Evolutionary conservation across 2,888 invertebrate species (phyloP).

Genomic region (Thumatha senex): DNA sequence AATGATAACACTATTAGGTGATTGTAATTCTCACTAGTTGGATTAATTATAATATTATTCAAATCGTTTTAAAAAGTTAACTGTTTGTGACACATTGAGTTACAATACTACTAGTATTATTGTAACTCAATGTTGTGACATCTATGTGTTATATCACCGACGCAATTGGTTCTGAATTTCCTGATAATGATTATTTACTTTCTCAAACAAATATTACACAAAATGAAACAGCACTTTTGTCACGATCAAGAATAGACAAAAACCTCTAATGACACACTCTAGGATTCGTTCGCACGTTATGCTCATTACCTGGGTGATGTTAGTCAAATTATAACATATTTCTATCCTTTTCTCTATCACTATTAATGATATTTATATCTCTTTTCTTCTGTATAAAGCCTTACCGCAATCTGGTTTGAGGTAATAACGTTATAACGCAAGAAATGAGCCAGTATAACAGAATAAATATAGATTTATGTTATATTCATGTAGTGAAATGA

Average conservation of each 20-base stretch:
- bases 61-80: too few relatives aligned
- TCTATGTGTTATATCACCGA: too few relatives aligned
- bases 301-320: constrained; percentile 71
- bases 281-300: constrained; percentile 73
- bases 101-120: too few relatives aligned
- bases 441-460: constrained; percentile 23
- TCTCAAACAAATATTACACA: background rate
- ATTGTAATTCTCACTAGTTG: too few relatives aligned
- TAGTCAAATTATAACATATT: constrained; percentile 44
- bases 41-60: too few relatives aligned
- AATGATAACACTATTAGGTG: too few relatives aligned
- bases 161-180: background rate
- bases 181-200: background rate
- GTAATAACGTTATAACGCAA: constrained; percentile 48
- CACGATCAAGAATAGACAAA: constrained; percentile 60
- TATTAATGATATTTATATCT: constrained; percentile 40
- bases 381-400: constrained; percentile 46
- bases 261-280: constrained; percentile 66
- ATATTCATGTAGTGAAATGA: background rate
- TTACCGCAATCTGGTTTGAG: constrained; percentile 60
- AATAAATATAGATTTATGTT: background rate
- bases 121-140: too few relatives aligned
- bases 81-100: too few relatives aligned
- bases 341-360: constrained; percentile 47
- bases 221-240: constrained; percentile 47